Evolutionary conservation across 2,888 invertebrate species (phyloP).

Genomic region (Cancer borealis): DNA sequence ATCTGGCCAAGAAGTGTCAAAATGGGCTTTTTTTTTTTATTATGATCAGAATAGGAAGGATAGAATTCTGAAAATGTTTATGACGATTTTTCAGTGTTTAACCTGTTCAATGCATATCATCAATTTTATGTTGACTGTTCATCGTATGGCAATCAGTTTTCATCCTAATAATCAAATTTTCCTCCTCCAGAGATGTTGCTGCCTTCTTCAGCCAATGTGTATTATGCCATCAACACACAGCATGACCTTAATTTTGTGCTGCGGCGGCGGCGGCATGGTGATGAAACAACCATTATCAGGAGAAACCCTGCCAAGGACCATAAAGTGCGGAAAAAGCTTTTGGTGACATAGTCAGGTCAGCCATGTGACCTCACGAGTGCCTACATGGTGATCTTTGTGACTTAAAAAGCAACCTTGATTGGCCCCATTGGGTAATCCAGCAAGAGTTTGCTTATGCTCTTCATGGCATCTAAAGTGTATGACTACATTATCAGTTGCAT

Average conservation of each 20-base stretch:
- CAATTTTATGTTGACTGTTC: neutral
- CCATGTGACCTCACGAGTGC: neutral
- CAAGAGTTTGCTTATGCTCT: neutral
- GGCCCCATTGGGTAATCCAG: neutral
- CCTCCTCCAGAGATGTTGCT: constrained; percentile 89
- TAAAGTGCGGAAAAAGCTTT: constrained; percentile 74
- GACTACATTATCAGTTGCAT: neutral
- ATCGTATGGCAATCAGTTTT: constrained; percentile 31
- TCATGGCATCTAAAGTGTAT: constrained; percentile 28
- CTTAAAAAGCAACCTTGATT: neutral
- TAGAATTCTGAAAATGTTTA: neutral
- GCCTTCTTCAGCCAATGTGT: constrained; percentile 97
- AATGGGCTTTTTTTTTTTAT: neutral
- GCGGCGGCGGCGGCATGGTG: constrained; percentile 80
- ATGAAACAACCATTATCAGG: constrained; percentile 76
- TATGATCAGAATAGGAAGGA: neutral
- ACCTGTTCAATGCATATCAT: neutral
- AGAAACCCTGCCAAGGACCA: constrained; percentile 75
- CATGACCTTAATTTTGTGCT: constrained; percentile 95
- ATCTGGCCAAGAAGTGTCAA: neutral
- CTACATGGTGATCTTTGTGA: constrained; percentile 8
- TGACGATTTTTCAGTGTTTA: neutral
- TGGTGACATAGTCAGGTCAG: constrained; percentile 56
- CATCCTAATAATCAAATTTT: constrained; percentile 72
- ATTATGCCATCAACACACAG: constrained; percentile 97